These are phyloP conservation scores for Oppia nitens DNA, from an alignment of 1,140 invertebrate genomes.

Conservation along the genomic window DNA sequence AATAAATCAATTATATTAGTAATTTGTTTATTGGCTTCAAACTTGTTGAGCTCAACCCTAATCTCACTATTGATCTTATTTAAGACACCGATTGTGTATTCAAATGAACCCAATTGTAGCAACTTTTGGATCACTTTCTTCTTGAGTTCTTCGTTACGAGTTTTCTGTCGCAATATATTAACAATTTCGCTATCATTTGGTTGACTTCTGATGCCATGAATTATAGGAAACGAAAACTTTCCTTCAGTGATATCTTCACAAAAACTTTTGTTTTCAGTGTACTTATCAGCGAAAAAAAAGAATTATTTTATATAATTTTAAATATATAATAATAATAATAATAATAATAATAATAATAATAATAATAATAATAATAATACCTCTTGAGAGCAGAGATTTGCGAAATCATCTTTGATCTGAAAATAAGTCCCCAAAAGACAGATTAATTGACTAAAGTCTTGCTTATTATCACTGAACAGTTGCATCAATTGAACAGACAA, in stretches of 20 bases:
- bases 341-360: too few species aligned
- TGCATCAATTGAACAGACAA: constrained; percentile 83
- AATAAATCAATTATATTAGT: too few species aligned
- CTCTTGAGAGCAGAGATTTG: constrained; percentile 67
- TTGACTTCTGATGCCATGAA: constrained; percentile 67
- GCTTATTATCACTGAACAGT: constrained; percentile 69
- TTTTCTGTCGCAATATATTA: constrained; percentile 38
- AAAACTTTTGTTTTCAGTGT: constrained; percentile 80
- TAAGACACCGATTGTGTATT: too few species aligned
- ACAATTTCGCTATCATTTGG: constrained; percentile 68
- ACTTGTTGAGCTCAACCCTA: too few species aligned
- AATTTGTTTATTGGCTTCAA: too few species aligned
- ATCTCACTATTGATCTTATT: too few species aligned
- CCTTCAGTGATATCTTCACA: constrained; percentile 94
- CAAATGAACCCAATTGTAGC: not conserved
- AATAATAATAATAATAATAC: too few species aligned
- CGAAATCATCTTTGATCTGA: constrained; percentile 90
- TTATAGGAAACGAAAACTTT: constrained; percentile 92
- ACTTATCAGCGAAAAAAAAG: too few species aligned
- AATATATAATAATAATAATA: too few species aligned
- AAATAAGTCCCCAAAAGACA: constrained; percentile 79
- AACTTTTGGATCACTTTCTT: not conserved
- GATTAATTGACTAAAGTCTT: constrained; percentile 59
- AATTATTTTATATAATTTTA: too few species aligned
- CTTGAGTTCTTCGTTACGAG: not conserved